phyloP scores from a whole-genome alignment of 2,113 vertebrate species.

The Psittacula cyanocephala region DNA sequence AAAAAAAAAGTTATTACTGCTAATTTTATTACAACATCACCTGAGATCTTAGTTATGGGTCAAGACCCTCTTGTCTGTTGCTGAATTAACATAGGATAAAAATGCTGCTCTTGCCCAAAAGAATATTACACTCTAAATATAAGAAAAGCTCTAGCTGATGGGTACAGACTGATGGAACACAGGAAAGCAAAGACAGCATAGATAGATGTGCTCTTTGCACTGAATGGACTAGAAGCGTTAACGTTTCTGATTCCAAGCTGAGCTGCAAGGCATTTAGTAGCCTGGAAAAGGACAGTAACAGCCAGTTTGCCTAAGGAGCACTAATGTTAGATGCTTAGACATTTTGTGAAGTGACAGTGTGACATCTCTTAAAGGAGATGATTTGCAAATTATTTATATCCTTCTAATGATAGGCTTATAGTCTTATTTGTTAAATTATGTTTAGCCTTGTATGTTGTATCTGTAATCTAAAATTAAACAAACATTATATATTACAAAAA shows the following conservation, averaged over 20 bases:
- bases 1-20: not conserved
- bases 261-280: not conserved
- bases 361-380: not conserved
- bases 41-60: not conserved
- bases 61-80: not conserved
- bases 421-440: not conserved
- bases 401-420: not conserved
- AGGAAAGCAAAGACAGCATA: not conserved
- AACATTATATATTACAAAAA: not conserved
- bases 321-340: not conserved
- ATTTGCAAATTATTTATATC: not conserved
- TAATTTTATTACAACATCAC: not conserved
- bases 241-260: not conserved
- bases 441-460: not conserved
- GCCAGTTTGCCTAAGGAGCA: not conserved
- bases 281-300: not conserved
- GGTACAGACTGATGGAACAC: not conserved
- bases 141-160: slow-evolving; percentile 8
- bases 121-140: not conserved
- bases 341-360: not conserved
- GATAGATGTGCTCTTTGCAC: not conserved
- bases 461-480: not conserved
- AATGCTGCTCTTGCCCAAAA: not conserved
- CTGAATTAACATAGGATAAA: slow-evolving; percentile 4
- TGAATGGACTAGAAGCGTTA: not conserved